Evolutionary conservation across 2,797 vertebrate genomes (phyloP).

Genomic region (Hypotaenidia philippensis): DNA sequence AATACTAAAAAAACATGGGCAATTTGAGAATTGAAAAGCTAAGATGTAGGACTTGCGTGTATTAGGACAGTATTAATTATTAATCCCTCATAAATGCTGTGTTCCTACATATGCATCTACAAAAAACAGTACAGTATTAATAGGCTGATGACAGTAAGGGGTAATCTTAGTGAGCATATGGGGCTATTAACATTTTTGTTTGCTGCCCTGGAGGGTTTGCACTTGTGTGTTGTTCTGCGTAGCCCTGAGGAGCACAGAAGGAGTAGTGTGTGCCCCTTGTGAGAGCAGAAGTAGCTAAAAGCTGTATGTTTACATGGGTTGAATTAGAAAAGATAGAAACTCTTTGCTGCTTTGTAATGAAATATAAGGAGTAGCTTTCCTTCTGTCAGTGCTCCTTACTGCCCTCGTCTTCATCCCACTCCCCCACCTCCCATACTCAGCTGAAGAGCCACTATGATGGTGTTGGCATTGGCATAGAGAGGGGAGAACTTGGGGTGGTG

Average conservation of each 20-base stretch:
- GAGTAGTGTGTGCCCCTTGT: rapidly evolving
- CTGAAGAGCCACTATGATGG: not conserved
- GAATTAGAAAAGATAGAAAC: not conserved
- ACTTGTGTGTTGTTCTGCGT: not conserved
- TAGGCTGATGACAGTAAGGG: not conserved
- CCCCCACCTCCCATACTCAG: rapidly evolving
- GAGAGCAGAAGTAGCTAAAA: not conserved
- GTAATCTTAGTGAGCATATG: not conserved
- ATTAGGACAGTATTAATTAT: not conserved
- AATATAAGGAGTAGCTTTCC: not conserved
- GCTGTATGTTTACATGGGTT: rapidly evolving
- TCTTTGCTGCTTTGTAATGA: not conserved
- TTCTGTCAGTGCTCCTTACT: not conserved
- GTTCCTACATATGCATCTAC: not conserved
- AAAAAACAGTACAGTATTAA: not conserved
- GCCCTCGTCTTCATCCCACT: not conserved
- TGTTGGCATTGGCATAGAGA: not conserved
- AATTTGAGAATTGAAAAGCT: not conserved
- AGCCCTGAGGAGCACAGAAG: not conserved
- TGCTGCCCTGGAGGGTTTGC: not conserved
- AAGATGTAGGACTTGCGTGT: not conserved
- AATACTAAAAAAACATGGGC: not conserved
- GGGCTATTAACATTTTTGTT: not conserved
- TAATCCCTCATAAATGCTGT: not conserved
- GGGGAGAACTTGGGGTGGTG: not conserved